Conservation (phyloP, 2,113 vertebrate species). For the Sus scrofa region DNA sequence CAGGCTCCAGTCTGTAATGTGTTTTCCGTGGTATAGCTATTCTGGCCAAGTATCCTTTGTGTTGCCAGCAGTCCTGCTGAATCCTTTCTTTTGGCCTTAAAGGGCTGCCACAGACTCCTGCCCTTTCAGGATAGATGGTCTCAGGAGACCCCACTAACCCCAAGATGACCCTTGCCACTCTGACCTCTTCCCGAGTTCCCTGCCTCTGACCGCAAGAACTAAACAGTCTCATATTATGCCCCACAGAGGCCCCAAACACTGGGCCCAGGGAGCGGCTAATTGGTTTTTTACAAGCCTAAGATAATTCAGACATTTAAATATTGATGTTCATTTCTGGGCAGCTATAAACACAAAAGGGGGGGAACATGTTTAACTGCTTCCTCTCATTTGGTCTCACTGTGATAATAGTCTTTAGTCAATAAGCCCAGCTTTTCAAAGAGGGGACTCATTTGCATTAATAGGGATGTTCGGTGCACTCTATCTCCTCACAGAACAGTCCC, state of each 20-base stretch:
- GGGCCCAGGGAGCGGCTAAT: constrained; percentile 71
- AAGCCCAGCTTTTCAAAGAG: constrained; percentile 54
- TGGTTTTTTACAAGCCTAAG: constrained; percentile 82
- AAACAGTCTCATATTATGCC: constrained; percentile 68
- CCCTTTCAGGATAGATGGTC: neutral
- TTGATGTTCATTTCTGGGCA: constrained; percentile 83
- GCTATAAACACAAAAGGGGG: constrained; percentile 77
- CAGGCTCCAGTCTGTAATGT: neutral
- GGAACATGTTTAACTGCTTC: constrained; percentile 70
- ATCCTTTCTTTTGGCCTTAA: neutral
- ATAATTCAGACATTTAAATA: constrained; percentile 83
- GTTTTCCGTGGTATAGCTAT: neutral
- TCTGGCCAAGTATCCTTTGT: neutral
- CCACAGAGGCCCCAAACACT: constrained; percentile 44
- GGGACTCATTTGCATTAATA: constrained; percentile 45
- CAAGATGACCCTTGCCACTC: constrained; percentile 45
- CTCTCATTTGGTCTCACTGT: constrained; percentile 54
- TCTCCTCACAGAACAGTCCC: neutral
- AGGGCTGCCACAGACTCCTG: neutral
- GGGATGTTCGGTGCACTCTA: neutral
- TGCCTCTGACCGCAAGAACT: constrained; percentile 73
- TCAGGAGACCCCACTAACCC: constrained; percentile 32
- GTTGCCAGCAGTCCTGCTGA: neutral
- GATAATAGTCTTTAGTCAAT: constrained; percentile 65
- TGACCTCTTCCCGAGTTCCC: constrained; percentile 47